These are phyloP conservation scores for Abrostola triplasia DNA, from an alignment of 2,888 invertebrate genomes.

Conservation along the genomic window DNA sequence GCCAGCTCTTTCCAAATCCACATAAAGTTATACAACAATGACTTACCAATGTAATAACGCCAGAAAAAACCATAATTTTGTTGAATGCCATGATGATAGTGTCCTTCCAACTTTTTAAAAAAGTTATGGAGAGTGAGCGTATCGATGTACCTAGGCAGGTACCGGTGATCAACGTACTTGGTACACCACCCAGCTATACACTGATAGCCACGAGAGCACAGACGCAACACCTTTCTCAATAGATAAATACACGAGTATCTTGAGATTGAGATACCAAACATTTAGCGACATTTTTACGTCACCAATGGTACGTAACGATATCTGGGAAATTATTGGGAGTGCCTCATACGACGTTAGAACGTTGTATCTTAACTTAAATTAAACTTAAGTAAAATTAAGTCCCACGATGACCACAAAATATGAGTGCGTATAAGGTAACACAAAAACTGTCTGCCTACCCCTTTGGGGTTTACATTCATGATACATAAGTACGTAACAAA, in stretches of 20 bases:
- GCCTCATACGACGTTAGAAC: too few relatives aligned
- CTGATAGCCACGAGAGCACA: conserved; percentile 50
- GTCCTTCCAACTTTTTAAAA: not conserved
- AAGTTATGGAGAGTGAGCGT: conserved; percentile 27
- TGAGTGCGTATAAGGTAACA: too few relatives aligned
- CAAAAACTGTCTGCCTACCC: too few relatives aligned
- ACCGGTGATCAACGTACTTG: conserved; percentile 35
- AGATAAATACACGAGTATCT: conserved; percentile 56
- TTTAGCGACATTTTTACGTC: conserved; percentile 33
- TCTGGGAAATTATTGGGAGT: not conserved
- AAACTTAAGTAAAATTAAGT: too few relatives aligned
- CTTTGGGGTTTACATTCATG: too few relatives aligned
- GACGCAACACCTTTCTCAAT: conserved; percentile 49
- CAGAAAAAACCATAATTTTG: conserved; percentile 64
- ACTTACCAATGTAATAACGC: conserved; percentile 67
- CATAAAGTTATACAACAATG: not conserved
- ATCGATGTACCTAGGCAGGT: conserved; percentile 9
- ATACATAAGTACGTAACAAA: too few relatives aligned
- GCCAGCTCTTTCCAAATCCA: not conserved
- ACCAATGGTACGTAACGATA: conserved; percentile 7
- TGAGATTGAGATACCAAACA: conserved; percentile 47
- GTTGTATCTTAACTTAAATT: too few relatives aligned
- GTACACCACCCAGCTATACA: conserved; percentile 63
- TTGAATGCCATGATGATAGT: conserved; percentile 56
- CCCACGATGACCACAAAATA: too few relatives aligned